Conservation (phyloP, 64 coral and sea anemone genomes). For the Orbicella faveolata region DNA sequence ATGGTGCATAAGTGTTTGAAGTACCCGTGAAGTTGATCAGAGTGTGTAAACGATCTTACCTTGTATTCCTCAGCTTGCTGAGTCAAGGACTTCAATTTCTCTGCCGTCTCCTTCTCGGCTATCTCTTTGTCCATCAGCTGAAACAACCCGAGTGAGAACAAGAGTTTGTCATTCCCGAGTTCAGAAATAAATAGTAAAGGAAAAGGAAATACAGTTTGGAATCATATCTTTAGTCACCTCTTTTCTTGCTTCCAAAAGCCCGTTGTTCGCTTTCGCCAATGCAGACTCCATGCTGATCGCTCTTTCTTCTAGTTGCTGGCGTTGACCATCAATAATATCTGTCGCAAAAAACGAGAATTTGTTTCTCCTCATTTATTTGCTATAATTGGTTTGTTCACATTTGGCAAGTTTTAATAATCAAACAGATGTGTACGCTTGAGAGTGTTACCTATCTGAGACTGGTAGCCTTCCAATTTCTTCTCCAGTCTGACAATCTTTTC, state of each 20-base stretch:
- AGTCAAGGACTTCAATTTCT: slow-evolving; percentile 22
- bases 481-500: background rate
- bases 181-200: background rate
- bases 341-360: background rate
- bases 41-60: background rate
- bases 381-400: background rate
- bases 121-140: slow-evolving; percentile 11
- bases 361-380: background rate
- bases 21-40: no score
- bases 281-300: background rate
- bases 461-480: background rate
- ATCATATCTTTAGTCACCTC: background rate
- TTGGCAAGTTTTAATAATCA: background rate
- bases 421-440: background rate
- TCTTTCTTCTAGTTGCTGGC: slow-evolving; percentile 6
- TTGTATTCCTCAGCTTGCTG: slow-evolving; percentile 4
- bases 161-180: background rate
- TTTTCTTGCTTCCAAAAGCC: background rate
- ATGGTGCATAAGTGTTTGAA: no score
- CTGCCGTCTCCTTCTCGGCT: background rate
- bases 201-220: background rate
- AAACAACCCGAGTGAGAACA: no score
- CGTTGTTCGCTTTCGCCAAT: background rate
- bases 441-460: slow-evolving; percentile 12
- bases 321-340: slow-evolving; percentile 18